Conservation (phyloP, 2,888 invertebrate species). For the Poecilobothrus nobilitatus region DNA sequence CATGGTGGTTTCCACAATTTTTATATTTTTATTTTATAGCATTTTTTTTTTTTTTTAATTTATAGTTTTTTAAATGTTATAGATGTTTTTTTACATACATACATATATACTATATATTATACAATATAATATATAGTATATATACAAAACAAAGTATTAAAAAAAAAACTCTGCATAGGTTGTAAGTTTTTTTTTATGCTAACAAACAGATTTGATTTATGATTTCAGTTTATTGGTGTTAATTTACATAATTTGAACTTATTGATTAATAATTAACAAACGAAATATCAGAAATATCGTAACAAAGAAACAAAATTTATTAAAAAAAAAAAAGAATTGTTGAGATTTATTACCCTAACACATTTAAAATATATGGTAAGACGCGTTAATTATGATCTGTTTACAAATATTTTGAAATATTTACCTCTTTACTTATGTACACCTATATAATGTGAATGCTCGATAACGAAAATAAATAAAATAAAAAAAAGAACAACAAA, state of each 20-base stretch:
- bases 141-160: background rate
- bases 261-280: constrained; percentile 6
- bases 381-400: background rate
- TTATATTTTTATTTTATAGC: background rate
- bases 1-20: background rate
- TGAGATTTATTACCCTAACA: background rate
- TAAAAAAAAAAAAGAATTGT: background rate
- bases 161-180: background rate
- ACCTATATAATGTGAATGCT: no score
- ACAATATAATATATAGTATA: background rate
- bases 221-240: background rate
- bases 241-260: constrained; percentile 6
- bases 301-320: background rate
- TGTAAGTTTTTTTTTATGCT: background rate
- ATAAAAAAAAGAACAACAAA: background rate
- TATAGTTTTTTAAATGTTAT: constrained; percentile 4
- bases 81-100: background rate
- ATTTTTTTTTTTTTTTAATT: background rate
- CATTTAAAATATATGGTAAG: background rate
- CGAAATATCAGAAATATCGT: background rate
- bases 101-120: background rate
- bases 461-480: no score
- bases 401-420: background rate
- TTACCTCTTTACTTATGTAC: background rate
- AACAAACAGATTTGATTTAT: constrained; percentile 1